Evolutionary conservation across 2,113 vertebrate genomes (phyloP).

Genomic region (Chionomys nivalis): DNA sequence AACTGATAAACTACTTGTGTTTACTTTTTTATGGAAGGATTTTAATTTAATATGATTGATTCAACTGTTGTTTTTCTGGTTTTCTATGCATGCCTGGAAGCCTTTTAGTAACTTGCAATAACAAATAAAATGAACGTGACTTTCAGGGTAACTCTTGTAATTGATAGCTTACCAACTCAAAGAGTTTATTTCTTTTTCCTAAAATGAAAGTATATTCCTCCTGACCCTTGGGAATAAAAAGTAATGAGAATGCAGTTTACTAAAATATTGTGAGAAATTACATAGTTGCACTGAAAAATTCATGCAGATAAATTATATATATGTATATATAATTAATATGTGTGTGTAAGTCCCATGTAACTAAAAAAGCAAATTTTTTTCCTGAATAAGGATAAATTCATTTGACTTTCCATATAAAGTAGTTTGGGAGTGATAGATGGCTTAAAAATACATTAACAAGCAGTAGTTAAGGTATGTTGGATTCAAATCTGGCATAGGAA

Average conservation of each 20-base stretch:
- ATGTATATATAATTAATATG: not conserved
- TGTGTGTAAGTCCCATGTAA: constrained; percentile 21
- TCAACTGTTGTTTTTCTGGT: constrained; percentile 70
- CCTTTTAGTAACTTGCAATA: constrained; percentile 81
- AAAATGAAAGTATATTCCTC: constrained; percentile 71
- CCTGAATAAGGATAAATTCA: constrained; percentile 57
- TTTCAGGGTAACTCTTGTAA: constrained; percentile 79
- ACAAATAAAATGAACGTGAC: constrained; percentile 81
- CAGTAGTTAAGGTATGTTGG: not conserved
- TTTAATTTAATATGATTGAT: constrained; percentile 80
- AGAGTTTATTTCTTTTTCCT: constrained; percentile 75
- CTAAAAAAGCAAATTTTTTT: constrained; percentile 18
- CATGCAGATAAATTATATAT: constrained; percentile 39
- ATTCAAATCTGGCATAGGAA: constrained; percentile 1
- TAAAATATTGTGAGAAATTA: constrained; percentile 66
- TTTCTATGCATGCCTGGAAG: constrained; percentile 80
- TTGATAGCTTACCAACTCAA: constrained; percentile 76
- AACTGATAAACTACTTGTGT: constrained; percentile 72
- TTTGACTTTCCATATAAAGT: constrained; percentile 44
- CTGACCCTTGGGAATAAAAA: constrained; percentile 64
- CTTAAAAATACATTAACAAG: not conserved
- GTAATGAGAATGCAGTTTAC: constrained; percentile 63
- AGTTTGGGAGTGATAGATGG: constrained; percentile 15
- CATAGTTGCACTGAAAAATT: constrained; percentile 57
- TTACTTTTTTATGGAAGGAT: constrained; percentile 74